phyloP scores from a whole-genome alignment of 2,888 invertebrate genomes.

The Coleophora flavipennella region DNA sequence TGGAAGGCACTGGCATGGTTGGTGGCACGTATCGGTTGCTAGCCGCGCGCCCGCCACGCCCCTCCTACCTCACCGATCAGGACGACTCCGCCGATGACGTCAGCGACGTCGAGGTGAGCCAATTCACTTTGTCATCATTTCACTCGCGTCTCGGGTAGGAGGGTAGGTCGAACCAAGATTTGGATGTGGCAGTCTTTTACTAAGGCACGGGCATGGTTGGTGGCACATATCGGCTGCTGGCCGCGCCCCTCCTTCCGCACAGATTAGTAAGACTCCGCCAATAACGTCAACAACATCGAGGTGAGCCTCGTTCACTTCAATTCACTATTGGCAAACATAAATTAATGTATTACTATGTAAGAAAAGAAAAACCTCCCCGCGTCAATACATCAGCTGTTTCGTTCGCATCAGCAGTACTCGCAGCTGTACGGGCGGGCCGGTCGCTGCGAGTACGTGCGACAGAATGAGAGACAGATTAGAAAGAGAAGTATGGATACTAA shows the following conservation, averaged over 20 bases:
- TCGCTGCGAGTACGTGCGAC: too few species aligned
- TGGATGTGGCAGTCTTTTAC: constrained; percentile 59
- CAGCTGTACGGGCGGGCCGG: too few species aligned
- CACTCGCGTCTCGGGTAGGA: too few species aligned
- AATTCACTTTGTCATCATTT: neutral
- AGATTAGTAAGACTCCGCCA: constrained; percentile 45
- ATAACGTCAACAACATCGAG: constrained; percentile 62
- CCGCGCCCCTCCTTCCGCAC: constrained; percentile 45
- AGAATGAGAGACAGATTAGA: too few species aligned
- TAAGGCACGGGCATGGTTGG: constrained; percentile 60
- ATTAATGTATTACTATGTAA: too few species aligned
- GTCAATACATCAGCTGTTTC: too few species aligned
- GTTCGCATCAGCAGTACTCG: too few species aligned
- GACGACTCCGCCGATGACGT: constrained; percentile 51
- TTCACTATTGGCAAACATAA: too few species aligned
- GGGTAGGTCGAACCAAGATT: constrained; percentile 53
- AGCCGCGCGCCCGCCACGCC: constrained; percentile 43
- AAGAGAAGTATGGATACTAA: too few species aligned
- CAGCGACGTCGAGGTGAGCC: constrained; percentile 60
- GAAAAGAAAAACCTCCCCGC: too few species aligned
- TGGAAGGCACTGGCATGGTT: constrained; percentile 58
- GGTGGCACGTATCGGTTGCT: constrained; percentile 60
- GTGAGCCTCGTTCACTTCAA: constrained; percentile 22
- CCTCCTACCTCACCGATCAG: constrained; percentile 41
- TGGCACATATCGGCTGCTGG: constrained; percentile 58